Conservation (phyloP, 2,888 invertebrate species). For the Catonia carolina region DNA sequence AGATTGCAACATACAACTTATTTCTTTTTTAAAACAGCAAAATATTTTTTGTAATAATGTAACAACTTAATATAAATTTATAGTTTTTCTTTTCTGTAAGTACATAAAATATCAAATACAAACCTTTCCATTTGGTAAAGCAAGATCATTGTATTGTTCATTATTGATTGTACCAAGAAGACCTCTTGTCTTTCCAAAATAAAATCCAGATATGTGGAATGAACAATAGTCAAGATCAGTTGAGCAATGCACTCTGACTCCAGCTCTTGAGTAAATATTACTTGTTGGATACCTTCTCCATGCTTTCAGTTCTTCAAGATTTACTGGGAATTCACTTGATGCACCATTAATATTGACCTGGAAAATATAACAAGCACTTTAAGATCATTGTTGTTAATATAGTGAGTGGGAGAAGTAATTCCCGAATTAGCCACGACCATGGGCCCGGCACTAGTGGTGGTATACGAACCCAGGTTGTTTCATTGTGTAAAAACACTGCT, state of each 20-base stretch:
- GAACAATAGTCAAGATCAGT: constrained; percentile 59
- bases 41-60: no score
- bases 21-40: no score
- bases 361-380: no score
- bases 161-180: constrained; percentile 85
- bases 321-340: constrained; percentile 61
- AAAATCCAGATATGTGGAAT: constrained; percentile 73
- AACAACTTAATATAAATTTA: no score
- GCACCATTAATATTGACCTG: constrained; percentile 59
- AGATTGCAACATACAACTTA: no score
- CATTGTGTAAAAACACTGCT: no score
- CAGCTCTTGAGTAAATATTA: constrained; percentile 54
- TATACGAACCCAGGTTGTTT: no score
- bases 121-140: constrained; percentile 66
- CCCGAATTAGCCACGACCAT: no score
- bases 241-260: constrained; percentile 56
- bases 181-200: constrained; percentile 77
- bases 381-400: no score
- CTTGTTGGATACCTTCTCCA: constrained; percentile 54
- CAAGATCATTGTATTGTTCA: constrained; percentile 79
- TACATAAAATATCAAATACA: constrained; percentile 25
- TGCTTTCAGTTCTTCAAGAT: constrained; percentile 53
- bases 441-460: no score
- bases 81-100: background rate
- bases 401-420: no score